Evolutionary conservation across 2,888 invertebrate species (phyloP).

Genomic region (Venusia cambrica): DNA sequence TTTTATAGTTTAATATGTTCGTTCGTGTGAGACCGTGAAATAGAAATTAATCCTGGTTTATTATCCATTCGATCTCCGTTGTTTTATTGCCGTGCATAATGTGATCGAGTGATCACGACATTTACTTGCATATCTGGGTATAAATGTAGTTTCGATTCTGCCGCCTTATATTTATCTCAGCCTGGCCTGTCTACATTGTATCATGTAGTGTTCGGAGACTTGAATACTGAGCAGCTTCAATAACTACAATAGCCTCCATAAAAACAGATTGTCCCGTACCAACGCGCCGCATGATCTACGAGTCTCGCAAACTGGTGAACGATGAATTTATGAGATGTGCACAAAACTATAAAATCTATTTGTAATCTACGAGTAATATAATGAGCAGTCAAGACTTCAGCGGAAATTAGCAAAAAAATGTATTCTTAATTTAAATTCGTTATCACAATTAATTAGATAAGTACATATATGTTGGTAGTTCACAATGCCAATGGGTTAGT

Average conservation of each 20-base stretch:
- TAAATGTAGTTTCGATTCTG: constrained; percentile 37
- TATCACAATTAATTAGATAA: no score
- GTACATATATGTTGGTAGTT: no score
- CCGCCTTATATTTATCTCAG: constrained; percentile 47
- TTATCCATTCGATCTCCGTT: constrained; percentile 47
- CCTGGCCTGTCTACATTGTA: constrained; percentile 54
- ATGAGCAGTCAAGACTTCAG: no score
- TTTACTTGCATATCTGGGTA: constrained; percentile 39
- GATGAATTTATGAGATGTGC: constrained; percentile 21
- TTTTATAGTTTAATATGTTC: no score
- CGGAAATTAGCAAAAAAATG: no score
- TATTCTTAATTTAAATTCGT: no score
- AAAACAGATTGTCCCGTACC: constrained; percentile 50
- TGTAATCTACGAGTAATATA: no score
- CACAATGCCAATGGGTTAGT: no score
- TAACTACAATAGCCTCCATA: constrained; percentile 55
- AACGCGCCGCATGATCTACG: constrained; percentile 36
- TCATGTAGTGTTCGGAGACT: constrained; percentile 40
- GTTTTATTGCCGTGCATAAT: constrained; percentile 43
- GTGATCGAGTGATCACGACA: constrained; percentile 45
- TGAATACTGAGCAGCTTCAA: constrained; percentile 59
- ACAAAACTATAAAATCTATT: no score
- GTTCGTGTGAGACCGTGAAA: constrained; percentile 46
- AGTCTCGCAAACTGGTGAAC: constrained; percentile 35
- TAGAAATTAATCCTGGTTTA: constrained; percentile 41